Conservation (phyloP, 2,888 invertebrate species). For the Dicyrtoma fusca region DNA sequence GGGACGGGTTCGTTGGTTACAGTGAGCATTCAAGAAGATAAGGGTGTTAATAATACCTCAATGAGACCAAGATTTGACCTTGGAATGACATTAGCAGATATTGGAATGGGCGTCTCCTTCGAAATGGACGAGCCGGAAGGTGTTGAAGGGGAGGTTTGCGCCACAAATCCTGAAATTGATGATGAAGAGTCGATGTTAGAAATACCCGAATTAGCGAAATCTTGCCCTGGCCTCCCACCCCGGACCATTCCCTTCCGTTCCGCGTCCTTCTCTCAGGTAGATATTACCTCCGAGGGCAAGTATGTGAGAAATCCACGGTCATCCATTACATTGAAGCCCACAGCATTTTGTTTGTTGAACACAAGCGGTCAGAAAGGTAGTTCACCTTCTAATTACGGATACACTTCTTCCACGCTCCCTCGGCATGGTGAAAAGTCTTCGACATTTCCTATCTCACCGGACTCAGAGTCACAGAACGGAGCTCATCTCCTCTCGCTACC, state of each 20-base stretch:
- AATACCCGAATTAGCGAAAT: slow-evolving; percentile 31
- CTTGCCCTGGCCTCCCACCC: slow-evolving; percentile 30
- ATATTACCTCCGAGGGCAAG: slow-evolving; percentile 70
- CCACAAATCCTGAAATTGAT: slow-evolving; percentile 1
- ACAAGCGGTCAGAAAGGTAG: slow-evolving; percentile 9
- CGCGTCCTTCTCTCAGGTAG: slow-evolving; percentile 85
- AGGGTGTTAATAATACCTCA: slow-evolving; percentile 19
- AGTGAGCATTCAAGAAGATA: slow-evolving; percentile 14
- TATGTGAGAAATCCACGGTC: slow-evolving; percentile 59
- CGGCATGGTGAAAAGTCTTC: slow-evolving; percentile 24
- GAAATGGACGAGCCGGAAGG: slow-evolving; percentile 20
- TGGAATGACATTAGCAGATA: slow-evolving; percentile 32
- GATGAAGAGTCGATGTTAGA: slow-evolving; percentile 29
- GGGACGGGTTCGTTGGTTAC: slow-evolving; percentile 19
- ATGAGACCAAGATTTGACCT: slow-evolving; percentile 22
- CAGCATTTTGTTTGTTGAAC: slow-evolving; percentile 55
- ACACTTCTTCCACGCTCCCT: slow-evolving; percentile 19
- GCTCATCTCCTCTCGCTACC: slow-evolving; percentile 7
- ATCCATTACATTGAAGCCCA: slow-evolving; percentile 56
- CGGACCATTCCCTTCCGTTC: slow-evolving; percentile 70
- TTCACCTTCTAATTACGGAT: slow-evolving; percentile 11
- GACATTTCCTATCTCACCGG: neutral
- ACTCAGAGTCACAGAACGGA: neutral
- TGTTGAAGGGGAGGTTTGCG: slow-evolving; percentile 18
- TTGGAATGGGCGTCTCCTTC: slow-evolving; percentile 32